Evolutionary conservation across 1,140 invertebrate species (phyloP).

Genomic region (Drusus annulatus): DNA sequence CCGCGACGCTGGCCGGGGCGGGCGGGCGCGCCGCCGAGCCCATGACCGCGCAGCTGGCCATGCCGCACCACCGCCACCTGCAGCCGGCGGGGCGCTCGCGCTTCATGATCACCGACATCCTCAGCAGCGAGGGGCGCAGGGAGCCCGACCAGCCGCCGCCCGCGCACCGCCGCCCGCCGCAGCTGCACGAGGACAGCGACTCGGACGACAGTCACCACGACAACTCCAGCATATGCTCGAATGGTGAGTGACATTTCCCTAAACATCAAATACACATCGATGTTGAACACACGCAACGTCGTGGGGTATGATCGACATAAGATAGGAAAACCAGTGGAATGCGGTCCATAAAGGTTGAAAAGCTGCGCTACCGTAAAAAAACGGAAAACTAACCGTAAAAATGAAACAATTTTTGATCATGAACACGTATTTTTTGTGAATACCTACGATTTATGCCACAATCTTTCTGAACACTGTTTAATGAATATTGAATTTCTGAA

Average conservation of each 20-base stretch:
- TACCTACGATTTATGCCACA: too few relatives aligned
- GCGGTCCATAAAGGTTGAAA: too few relatives aligned
- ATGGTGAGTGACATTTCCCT: constrained; percentile 47
- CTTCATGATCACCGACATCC: constrained; percentile 86
- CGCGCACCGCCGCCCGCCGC: constrained; percentile 63
- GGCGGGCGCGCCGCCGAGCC: constrained; percentile 31
- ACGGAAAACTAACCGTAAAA: too few relatives aligned
- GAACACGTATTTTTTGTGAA: too few relatives aligned
- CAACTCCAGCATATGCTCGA: constrained; percentile 55
- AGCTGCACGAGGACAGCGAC: constrained; percentile 51
- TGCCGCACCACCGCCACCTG: constrained; percentile 49
- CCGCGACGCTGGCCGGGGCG: constrained; percentile 42
- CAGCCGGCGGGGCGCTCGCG: constrained; percentile 76
- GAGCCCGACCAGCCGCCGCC: constrained; percentile 62
- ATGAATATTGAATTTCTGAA: too few relatives aligned
- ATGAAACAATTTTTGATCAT: too few relatives aligned
- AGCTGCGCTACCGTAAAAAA: too few relatives aligned
- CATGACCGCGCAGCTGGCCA: constrained; percentile 46
- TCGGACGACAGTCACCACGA: constrained; percentile 56
- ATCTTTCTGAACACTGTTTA: too few relatives aligned
- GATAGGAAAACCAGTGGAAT: too few relatives aligned
- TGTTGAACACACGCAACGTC: too few relatives aligned
- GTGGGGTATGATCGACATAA: too few relatives aligned
- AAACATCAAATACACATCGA: too few relatives aligned
- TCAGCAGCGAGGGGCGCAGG: constrained; percentile 70